These are phyloP conservation scores for Pogoniulus pusillus DNA, from an alignment of 2,797 vertebrate species.

Conservation along the genomic window DNA sequence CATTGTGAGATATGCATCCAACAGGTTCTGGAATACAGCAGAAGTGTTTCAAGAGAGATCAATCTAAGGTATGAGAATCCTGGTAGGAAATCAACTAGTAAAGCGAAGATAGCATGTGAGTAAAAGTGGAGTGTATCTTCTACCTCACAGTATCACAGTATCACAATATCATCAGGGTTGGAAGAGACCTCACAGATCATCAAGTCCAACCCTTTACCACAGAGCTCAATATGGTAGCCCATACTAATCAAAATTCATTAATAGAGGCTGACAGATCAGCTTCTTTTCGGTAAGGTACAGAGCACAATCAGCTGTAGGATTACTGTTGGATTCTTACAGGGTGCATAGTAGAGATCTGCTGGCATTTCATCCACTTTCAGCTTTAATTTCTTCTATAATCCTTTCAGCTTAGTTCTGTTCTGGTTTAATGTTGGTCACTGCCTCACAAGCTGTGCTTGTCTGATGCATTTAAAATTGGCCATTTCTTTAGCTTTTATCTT, in stretches of 20 bases:
- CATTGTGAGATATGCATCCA: not conserved
- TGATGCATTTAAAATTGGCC: not conserved
- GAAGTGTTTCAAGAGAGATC: not conserved
- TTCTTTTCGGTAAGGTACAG: not conserved
- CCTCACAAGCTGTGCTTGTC: not conserved
- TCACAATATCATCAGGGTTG: no score
- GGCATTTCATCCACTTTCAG: not conserved
- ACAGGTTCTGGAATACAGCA: not conserved
- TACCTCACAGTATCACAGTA: no score
- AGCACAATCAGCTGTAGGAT: not conserved
- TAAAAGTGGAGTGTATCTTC: accelerated
- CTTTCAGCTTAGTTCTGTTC: not conserved
- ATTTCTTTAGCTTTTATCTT: not conserved
- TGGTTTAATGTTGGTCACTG: not conserved
- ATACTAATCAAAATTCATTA: not conserved
- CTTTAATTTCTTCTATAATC: not conserved
- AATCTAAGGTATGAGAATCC: not conserved
- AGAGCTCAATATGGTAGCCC: not conserved
- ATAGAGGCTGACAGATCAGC: not conserved
- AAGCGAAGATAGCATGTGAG: not conserved
- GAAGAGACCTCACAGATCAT: no score
- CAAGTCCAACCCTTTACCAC: no score
- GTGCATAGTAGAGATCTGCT: not conserved
- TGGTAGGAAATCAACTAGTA: no score
- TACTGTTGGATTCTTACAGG: not conserved